Evolutionary conservation across 2,888 invertebrate species (phyloP), one percentile per base, ranked within the genome.

Genomic region (Pollenia amentaria): DNA sequence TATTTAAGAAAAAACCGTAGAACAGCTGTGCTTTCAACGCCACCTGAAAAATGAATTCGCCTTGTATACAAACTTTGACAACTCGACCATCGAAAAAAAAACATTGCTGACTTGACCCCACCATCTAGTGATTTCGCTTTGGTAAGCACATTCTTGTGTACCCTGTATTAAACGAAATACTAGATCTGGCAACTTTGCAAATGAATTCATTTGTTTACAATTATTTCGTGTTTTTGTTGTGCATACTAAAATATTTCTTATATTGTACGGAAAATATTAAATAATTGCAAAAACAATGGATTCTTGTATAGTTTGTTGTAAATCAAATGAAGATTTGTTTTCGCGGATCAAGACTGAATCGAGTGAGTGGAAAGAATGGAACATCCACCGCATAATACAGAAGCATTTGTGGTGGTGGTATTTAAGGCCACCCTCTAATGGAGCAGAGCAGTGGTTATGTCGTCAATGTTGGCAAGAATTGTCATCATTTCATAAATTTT

Each of bases 381-480:
- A 87, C n/a, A 73, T 87, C 3, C 72, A 87, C 29, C 83, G 73
- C 3, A 70, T 87, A 29, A 80, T 84, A 42, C 80, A 87, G 42
- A 87, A 87, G 38, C 87, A 87, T 77, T 77, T 87, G 60, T 87
- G 87, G 87, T 87, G 87, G 87, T 87, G 87, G 87, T 77, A 80
- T 77, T 67, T 77, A 11, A 73, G 48, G n/a, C 65, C 60, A 62
- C 14, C 69, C 1, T 60, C 38, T 14, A 9, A 38, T 44, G 60
- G 12, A 57, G 3, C 16, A 1, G 76, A 64, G 1, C 70, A 77
- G 44, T 87, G 87, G 87, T 64, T 87, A 42, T 87, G 87, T 18
- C 51, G 53, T 7, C 70, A 62, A n/a, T 87, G 87, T 62, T 87
- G 87, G 87, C 53, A 60, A 4, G 72, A 73, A 18, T 38, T 87